These are phyloP conservation scores for Actinopyga echinites DNA, from an alignment of 53 echinoderm and acorn worm species.

Conservation along the genomic window DNA sequence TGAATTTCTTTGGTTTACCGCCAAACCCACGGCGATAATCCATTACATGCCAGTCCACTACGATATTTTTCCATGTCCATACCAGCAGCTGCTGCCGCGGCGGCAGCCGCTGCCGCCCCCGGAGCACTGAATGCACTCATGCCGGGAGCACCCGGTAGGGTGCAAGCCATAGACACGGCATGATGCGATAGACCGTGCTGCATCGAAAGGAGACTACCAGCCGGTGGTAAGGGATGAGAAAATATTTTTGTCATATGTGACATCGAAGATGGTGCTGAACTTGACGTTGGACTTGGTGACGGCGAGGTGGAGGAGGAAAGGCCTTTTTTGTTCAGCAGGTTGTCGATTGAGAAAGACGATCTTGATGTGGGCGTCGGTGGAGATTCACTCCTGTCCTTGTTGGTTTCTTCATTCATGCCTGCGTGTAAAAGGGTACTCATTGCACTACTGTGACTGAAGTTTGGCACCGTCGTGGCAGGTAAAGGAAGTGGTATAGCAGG, in stretches of 20 bases:
- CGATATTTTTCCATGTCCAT: constrained; percentile 94
- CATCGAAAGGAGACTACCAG: constrained; percentile 29
- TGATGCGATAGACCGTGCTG: constrained; percentile 36
- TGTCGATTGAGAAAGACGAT: constrained; percentile 87
- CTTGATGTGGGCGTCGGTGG: constrained; percentile 68
- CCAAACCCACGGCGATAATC: constrained; percentile 75
- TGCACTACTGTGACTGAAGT: constrained; percentile 67
- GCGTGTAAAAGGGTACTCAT: constrained; percentile 77
- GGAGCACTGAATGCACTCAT: constrained; percentile 51
- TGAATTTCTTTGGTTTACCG: neutral
- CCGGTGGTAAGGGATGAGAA: constrained; percentile 25
- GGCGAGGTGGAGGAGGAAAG: constrained; percentile 52
- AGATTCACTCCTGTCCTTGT: constrained; percentile 48
- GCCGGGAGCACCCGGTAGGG: constrained; percentile 46
- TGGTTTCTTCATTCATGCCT: constrained; percentile 42
- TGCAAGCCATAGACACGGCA: constrained; percentile 43
- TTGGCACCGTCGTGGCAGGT: constrained; percentile 77
- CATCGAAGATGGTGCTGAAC: neutral
- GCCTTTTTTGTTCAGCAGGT: constrained; percentile 73
- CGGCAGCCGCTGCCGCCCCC: constrained; percentile 46
- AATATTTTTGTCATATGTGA: constrained; percentile 33
- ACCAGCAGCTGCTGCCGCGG: constrained; percentile 69
- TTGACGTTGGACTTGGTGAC: constrained; percentile 14
- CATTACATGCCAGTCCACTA: constrained; percentile 89
- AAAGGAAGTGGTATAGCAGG: constrained; percentile 94